Evolutionary conservation across 2,888 invertebrate genomes (phyloP), one percentile per base, ranked within the genome.

Genomic region (Coleophora flavipennella): DNA sequence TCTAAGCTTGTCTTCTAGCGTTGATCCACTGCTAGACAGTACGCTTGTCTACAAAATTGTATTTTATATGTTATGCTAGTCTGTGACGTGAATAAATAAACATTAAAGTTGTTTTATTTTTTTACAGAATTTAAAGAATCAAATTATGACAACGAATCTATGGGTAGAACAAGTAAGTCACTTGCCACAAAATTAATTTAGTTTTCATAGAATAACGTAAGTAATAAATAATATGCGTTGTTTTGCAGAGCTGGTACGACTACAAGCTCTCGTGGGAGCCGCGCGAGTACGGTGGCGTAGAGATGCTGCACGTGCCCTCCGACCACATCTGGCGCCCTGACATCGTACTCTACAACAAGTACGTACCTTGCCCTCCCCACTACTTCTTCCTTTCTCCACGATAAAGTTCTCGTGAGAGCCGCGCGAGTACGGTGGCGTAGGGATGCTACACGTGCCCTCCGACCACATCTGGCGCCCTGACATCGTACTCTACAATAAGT

Each of bases 321-420:
- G 96, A 96, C 80, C 95, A 96, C 85, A 97, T 97, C 67, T 97
- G 96, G 97, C 90, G 95, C 51, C 97, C 96, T 37, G 96, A 97
- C 80, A 97, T 97, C 67, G 94, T 97, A 38, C 89, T 97, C 50
- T 96, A 96, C 83, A 96, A 96, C 85, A 94, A 94, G 94, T 94
- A 85, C 90, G 92, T 44, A 7, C 34, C 10, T 2, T n/a, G 4
- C 25, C 26, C 3, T 8, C 13, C 4, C 10, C 26, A 2, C 13
- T 12, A 2, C 10, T 12, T 10, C 13, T 34, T 13, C 11, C 26
- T 29, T 9, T 8, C 6, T 6, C 9, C 6, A 27, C 27, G 9
- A 27, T n/a, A n/a, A 96, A 96, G 75, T 86, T 97, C 50, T 90
- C 93, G 60, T 96, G 96, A 96, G 96, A 96, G 79, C 96, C 96